A percentile compares a stretch with the other conserved stretches of the same genome.
phyloP scores from a whole-genome alignment of 1,140 invertebrate species.

The Cotesia vestalis region DNA sequence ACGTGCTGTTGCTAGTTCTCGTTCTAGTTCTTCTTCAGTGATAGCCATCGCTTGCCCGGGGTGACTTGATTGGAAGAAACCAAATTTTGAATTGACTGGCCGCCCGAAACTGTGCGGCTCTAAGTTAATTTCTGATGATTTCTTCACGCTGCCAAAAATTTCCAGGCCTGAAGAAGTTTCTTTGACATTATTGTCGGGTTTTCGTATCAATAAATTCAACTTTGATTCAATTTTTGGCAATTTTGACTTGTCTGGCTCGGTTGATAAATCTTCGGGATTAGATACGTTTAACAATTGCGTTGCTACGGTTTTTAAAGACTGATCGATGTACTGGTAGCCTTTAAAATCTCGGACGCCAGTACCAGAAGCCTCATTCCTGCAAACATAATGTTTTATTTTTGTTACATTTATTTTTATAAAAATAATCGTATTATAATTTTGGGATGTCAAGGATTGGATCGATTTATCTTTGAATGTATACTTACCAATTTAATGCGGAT shows the following conservation, averaged over 20 bases:
- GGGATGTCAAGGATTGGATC: not conserved
- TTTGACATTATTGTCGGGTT: constrained; percentile 7
- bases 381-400: constrained; percentile 31
- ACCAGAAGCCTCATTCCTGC: constrained; percentile 31
- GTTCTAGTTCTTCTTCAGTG: constrained; percentile 62
- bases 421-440: not conserved
- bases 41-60: constrained; percentile 64
- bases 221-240: constrained; percentile 36
- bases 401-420: not conserved
- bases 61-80: constrained; percentile 60
- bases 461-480: not conserved
- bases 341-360: constrained; percentile 46
- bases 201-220: constrained; percentile 25
- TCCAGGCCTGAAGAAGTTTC: constrained; percentile 17
- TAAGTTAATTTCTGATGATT: constrained; percentile 36
- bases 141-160: constrained; percentile 22
- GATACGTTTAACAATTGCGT: constrained; percentile 60
- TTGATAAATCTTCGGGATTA: constrained; percentile 39
- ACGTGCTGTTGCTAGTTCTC: constrained; percentile 51
- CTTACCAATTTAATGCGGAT: not conserved
- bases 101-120: constrained; percentile 48
- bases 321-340: constrained; percentile 58
- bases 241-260: not conserved
- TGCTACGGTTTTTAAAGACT: constrained; percentile 59
- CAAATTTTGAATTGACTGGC: constrained; percentile 61